phyloP scores from a whole-genome alignment of 2,888 invertebrate genomes.

The Zygothrica quintamaculata region DNA sequence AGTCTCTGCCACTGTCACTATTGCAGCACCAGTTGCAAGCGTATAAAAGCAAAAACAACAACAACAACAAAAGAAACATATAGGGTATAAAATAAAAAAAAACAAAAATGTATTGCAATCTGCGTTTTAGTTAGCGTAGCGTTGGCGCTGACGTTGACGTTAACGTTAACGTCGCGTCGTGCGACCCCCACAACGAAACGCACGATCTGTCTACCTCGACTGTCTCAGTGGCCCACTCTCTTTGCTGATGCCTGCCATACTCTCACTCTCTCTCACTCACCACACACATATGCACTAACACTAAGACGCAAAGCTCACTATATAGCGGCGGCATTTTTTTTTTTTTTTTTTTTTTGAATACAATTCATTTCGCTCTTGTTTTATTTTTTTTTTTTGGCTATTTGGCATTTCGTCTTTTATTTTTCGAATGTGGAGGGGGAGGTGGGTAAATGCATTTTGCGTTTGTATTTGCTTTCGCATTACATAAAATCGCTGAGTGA shows the following conservation, averaged over 20 bases:
- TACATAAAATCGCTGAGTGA: constrained; percentile 68
- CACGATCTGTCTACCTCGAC: constrained; percentile 43
- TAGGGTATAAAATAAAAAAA: constrained; percentile 2
- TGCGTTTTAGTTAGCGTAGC: constrained; percentile 53
- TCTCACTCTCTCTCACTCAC: constrained; percentile 21
- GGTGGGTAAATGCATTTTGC: constrained; percentile 42
- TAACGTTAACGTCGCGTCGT: constrained; percentile 26
- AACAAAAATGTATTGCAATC: constrained; percentile 56
- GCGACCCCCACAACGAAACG: constrained; percentile 59
- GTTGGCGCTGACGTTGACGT: constrained; percentile 26
- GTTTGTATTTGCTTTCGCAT: constrained; percentile 67
- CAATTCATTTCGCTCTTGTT: constrained; percentile 50
- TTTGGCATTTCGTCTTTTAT: constrained; percentile 54
- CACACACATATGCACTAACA: constrained; percentile 9
- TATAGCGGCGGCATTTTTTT: constrained; percentile 50
- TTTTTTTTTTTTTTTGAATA: too few species aligned
- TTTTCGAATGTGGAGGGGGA: constrained; percentile 4
- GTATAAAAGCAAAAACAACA: constrained; percentile 30
- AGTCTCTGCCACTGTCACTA: constrained; percentile 10
- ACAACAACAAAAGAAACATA: constrained; percentile 17
- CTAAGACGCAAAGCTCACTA: constrained; percentile 35
- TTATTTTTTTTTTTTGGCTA: constrained; percentile 60
- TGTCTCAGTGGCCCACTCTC: constrained; percentile 18
- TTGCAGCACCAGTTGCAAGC: constrained; percentile 49
- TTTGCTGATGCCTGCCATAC: constrained; percentile 4